phyloP scores from a whole-genome alignment of 1,140 invertebrate genomes.

The Parasteatoda tepidariorum region DNA sequence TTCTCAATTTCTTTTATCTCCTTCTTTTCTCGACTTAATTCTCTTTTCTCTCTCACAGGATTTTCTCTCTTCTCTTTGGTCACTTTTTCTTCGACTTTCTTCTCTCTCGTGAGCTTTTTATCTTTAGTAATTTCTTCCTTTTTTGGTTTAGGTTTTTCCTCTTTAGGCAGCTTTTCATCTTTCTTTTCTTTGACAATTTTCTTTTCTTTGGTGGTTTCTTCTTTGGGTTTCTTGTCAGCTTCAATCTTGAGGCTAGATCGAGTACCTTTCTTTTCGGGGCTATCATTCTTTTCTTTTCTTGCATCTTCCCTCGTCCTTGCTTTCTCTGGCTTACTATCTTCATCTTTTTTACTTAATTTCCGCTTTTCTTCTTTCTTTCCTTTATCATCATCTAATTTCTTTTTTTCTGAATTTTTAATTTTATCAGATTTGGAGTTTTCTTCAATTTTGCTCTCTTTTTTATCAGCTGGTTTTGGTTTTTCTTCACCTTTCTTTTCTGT shows the following conservation, averaged over 20 bases:
- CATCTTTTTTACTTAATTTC: slow-evolving; percentile 31
- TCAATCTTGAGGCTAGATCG: slow-evolving; percentile 55
- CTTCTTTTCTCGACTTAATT: slow-evolving; percentile 36
- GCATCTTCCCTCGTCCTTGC: slow-evolving; percentile 67
- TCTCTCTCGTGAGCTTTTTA: slow-evolving; percentile 66
- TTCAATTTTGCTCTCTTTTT: slow-evolving; percentile 28
- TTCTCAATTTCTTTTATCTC: slow-evolving; percentile 39
- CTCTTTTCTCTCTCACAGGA: slow-evolving; percentile 18
- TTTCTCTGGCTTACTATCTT: slow-evolving; percentile 62
- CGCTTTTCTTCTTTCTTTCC: slow-evolving; percentile 67
- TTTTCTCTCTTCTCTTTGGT: slow-evolving; percentile 41
- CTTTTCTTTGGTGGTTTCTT: slow-evolving; percentile 65
- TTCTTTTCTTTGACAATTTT: slow-evolving; percentile 70
- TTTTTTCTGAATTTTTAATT: slow-evolving; percentile 38
- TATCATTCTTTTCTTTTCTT: slow-evolving; percentile 64
- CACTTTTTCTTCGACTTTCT: slow-evolving; percentile 65
- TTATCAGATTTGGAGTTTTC: slow-evolving; percentile 27
- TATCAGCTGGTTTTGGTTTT: slow-evolving; percentile 25
- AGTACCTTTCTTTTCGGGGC: slow-evolving; percentile 53
- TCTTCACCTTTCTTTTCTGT: slow-evolving; percentile 47
- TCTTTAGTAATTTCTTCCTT: slow-evolving; percentile 67
- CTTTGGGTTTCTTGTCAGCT: slow-evolving; percentile 9
- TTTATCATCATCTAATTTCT: slow-evolving; percentile 55
- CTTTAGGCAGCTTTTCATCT: slow-evolving; percentile 58
- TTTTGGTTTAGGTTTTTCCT: slow-evolving; percentile 68